Base-by-base conservation (phyloP, 2,797 vertebrate species). In the Rhinella marina region DNA sequence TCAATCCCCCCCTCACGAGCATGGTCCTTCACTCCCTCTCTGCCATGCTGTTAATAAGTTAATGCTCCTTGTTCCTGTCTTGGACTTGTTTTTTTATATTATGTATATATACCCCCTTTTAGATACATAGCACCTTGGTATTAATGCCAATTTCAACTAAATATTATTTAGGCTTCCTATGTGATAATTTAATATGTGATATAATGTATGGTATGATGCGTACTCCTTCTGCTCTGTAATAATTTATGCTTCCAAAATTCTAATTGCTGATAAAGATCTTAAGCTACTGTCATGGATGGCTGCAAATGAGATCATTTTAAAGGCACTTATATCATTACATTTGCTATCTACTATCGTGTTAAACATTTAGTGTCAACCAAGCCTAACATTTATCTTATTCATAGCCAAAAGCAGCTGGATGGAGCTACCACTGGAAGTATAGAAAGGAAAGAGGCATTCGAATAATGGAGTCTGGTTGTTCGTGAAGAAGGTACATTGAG, bases 191-290 rank as follows among this genome's bases (percentile, higher is more conserved):
- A 25, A 25, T 52, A 54, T 77, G 19, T n/a, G 11, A n/a, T 52
- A 54, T 77, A 54, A 54, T 77, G 50, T 54, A 54, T 52, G 19
- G 12, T 54, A 54, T 77, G 50, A 23, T 77, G 54, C 21, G 54
- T 13, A 52, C 48, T 54, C 23, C 75, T 77, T n/a, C 52, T 54
- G 75, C 75, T 52, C 12, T 16, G 68, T 41, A 72, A 41, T 72
- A 72, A 72, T 72, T 72, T 41, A 41, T 72, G 6, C 6, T 72
- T 72, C 68, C 72, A n/a, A 77, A 77, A 77, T 54, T 54, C 75
- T 77, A 54, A 77, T 77, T 77, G 50, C 75, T 54, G 75, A 77
- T 77, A 77, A 77, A 77, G 75, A 77, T 77, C 75, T 54, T 77
- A 50, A 77, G 75, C 75, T 77, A 50, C 75, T 77, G 48, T 77